Conservation (phyloP, 2,888 invertebrate species). For the Aethes cnicana region DNA sequence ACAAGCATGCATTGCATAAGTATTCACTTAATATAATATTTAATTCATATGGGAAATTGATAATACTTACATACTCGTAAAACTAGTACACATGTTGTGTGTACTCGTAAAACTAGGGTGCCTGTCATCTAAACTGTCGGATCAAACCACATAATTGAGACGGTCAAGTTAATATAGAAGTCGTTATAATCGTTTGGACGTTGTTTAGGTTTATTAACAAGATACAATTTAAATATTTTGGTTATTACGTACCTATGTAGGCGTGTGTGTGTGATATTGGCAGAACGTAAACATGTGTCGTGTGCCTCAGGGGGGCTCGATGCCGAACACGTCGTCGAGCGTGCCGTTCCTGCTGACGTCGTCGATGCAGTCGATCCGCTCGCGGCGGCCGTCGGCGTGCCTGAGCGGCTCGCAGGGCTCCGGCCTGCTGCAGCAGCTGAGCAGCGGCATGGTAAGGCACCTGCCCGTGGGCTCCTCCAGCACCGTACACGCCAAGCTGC, state of each 20-base stretch:
- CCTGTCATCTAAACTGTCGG: no score
- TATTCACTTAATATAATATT: no score
- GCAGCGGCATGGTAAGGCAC: conserved; percentile 97
- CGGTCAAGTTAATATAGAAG: no score
- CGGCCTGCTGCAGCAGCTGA: conserved; percentile 92
- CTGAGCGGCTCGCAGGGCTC: conserved; percentile 88
- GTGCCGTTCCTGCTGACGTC: conserved; percentile 92
- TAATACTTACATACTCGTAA: no score
- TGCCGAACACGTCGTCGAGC: conserved; percentile 95
- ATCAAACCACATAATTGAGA: no score
- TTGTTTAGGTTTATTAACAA: background rate
- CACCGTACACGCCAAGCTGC: conserved; percentile 75
- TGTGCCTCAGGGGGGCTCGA: conserved; percentile 90
- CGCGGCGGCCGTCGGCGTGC: conserved; percentile 86
- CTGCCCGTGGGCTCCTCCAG: conserved; percentile 85
- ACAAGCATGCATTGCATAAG: conserved; percentile 20
- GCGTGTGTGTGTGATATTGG: no score
- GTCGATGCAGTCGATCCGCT: conserved; percentile 83
- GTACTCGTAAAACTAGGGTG: no score
- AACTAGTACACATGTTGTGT: no score
- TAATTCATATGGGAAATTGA: no score
- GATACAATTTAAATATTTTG: background rate
- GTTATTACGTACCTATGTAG: no score
- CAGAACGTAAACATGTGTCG: conserved; percentile 30
- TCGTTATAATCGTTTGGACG: no score